Base-by-base conservation (phyloP, 2,888 invertebrate genomes). In the Polymixis lichenea region DNA sequence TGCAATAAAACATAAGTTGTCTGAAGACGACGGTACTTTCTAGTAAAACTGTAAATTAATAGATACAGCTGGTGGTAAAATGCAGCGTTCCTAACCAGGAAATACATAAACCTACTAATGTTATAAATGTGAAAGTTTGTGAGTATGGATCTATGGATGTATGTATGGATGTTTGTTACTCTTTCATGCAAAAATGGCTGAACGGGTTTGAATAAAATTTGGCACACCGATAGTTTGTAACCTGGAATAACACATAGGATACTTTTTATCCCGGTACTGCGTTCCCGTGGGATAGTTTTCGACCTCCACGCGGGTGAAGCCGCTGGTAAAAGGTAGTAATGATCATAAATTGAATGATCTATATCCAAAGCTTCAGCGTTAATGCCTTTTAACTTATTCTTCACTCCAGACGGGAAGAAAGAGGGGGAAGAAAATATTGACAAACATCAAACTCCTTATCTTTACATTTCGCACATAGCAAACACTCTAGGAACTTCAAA, bases 401-500 rank as follows among this genome's bases (percentile, higher is more conserved):
- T 25, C 8, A 51, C 4, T 28, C 15, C 11, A 13, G 28, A n/a
- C 46, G 7, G 0, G 43, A n/a, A 58, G 9, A n/a, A 32, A 32
- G 13, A 51, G 2, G 49, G 1, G 22, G 13, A 56, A 46, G 8
- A 68, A 25, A 38, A 53, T 25, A 55, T 60, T 68, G 51, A 56
- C 25, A 38, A 69, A 73, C 51, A 60, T 56, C 22, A 75, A 75
- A 69, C 55, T 28, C 46, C 43, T 46, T 60, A 76, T 58, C 53
- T 60, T 71, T 61, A 64, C 43, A 82, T 56, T 75, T 60, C 55
- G 72, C 70, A 72, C 28, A 32, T 62, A 67, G 60, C 25, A 67
- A 82, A 80, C n/a, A 74, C 60, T 77, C 32, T 38, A 61, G 38
- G 28, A 66, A 78, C 72, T 83, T 81, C 65, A 74, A 84, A 84